A percentile compares a stretch with the other conserved stretches of the same genome.
Evolutionary conservation across 2,797 vertebrate genomes (phyloP).

Genomic region (Onychomys arenicola): DNA sequence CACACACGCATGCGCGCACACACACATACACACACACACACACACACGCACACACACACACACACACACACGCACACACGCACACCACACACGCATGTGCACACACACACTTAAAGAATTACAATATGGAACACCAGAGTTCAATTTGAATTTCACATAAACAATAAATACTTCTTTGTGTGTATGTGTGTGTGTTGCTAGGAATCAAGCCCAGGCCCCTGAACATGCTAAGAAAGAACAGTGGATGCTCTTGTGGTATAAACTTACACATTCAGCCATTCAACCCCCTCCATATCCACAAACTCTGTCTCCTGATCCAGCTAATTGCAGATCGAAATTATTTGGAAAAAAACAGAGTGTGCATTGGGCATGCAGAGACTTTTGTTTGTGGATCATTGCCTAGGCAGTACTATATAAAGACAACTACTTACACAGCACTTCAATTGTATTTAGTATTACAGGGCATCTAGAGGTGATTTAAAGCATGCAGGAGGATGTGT

Average conservation of each 20-base stretch:
- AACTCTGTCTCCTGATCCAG: neutral
- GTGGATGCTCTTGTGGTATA: neutral
- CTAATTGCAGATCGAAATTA: neutral
- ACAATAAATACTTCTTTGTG: neutral
- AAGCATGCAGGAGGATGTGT: neutral
- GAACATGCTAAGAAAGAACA: neutral
- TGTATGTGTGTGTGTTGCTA: neutral
- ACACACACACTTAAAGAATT: neutral
- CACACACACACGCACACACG: neutral
- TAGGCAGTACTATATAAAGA: neutral
- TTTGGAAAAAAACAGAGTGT: neutral
- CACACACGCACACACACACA: neutral
- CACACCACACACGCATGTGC: neutral
- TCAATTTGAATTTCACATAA: conserved; percentile 62
- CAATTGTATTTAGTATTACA: neutral
- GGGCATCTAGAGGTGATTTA: neutral
- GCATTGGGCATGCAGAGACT: neutral
- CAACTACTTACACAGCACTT: neutral
- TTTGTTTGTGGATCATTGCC: neutral
- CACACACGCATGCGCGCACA: neutral
- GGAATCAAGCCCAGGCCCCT: neutral
- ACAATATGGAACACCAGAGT: conserved; percentile 2
- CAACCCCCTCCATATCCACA: neutral
- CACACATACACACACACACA: neutral
- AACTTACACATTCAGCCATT: neutral